Evolutionary conservation across 1,140 invertebrate species (phyloP), one percentile per base, ranked within the genome.

Genomic region (Platyscapa corneri): DNA sequence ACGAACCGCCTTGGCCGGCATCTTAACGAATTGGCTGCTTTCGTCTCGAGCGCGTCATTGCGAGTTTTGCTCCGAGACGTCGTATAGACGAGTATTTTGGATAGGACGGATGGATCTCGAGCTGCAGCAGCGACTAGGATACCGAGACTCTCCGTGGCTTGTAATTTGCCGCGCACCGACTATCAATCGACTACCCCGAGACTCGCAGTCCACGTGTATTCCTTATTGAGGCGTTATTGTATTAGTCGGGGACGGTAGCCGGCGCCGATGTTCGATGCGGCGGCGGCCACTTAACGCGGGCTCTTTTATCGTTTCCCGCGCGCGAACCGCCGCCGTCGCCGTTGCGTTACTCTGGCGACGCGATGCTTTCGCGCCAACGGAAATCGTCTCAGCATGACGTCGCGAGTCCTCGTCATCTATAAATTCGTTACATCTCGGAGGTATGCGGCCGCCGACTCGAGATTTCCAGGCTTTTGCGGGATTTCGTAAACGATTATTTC

Each of bases 161-260:
- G 92, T 93, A 93, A 93, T 93, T 93, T 93, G 91, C 92, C 90
- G 90, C 90, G 91, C 91, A 91, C 91, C 92, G 92, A 92, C 92
- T 93, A 92, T 92, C 93, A 93, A 93, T 93, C 91, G 92, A 90
- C 89, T 90, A 87, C 32, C 46, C 10, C 30, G 56, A 27, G 56
- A 10, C 27, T 27, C 56, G 23, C 3, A 1, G 53, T 60, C 56
- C 23, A 27, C 2, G 53, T 56, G 7, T 10, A 6, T 56, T 56
- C 53, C 10, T 3, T 16, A 56, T 14, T 56, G 12, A 16, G 7
- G 53, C 10, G 16, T 83, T 84, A 85, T 86, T 88, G 86, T n/a
- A n/a, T n/a, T n/a, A n/a, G n/a, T n/a, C 77, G 56, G 10, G 46
- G 6, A 83, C 82, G 75, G 74, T 83, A 77, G 75, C 74, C 18